phyloP scores from a whole-genome alignment of 2,888 invertebrate genomes.

The Pseudeuparius sepicola region DNA sequence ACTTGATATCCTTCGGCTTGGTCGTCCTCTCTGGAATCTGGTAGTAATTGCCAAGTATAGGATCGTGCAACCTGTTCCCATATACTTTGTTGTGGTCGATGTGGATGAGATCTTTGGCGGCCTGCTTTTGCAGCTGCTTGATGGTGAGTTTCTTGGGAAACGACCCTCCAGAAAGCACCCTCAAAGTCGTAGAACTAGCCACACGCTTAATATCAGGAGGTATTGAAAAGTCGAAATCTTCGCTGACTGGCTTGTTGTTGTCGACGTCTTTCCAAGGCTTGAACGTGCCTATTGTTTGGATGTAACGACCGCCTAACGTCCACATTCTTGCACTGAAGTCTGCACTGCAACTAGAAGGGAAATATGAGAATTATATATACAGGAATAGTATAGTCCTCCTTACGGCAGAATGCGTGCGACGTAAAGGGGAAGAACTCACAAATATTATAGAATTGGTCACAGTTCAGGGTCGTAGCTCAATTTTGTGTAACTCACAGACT shows the following conservation, averaged over 20 bases:
- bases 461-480: no score
- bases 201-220: slow-evolving; percentile 67
- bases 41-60: slow-evolving; percentile 51
- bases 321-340: slow-evolving; percentile 62
- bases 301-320: slow-evolving; percentile 55
- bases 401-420: no score
- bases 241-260: slow-evolving; percentile 24
- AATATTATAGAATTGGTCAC: no score
- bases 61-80: slow-evolving; percentile 45
- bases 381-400: no score
- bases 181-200: slow-evolving; percentile 67
- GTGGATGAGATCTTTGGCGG: slow-evolving; percentile 36
- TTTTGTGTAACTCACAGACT: no score
- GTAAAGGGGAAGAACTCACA: no score
- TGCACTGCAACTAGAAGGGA: slow-evolving; percentile 33
- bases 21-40: slow-evolving; percentile 44
- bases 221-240: slow-evolving; percentile 44
- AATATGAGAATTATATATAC: neutral
- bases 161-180: slow-evolving; percentile 43
- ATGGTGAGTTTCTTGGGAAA: slow-evolving; percentile 39
- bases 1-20: slow-evolving; percentile 40
- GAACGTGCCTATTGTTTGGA: slow-evolving; percentile 68
- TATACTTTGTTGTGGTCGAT: slow-evolving; percentile 41
- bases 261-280: slow-evolving; percentile 48
- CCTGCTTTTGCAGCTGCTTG: slow-evolving; percentile 44